Conservation (phyloP, 2,797 vertebrate species). For the Spinus olivaceus region DNA sequence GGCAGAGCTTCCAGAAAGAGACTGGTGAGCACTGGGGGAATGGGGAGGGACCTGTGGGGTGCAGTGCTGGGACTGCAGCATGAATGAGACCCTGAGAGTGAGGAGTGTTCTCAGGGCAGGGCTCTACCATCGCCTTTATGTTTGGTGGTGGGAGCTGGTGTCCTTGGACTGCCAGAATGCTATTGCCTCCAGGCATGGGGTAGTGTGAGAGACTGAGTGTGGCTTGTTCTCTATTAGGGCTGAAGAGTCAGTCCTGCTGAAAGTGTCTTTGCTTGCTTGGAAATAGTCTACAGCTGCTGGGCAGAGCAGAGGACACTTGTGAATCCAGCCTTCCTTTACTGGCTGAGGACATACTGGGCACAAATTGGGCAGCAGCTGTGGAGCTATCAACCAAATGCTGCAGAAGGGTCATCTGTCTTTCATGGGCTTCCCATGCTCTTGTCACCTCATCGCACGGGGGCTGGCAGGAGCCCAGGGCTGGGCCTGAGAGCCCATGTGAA, state of each 20-base stretch:
- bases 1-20: constrained; percentile 83
- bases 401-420: neutral
- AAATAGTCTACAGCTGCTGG: neutral
- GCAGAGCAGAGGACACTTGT: neutral
- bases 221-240: fast-evolving
- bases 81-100: neutral
- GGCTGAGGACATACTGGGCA: neutral
- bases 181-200: fast-evolving
- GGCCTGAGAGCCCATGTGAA: neutral
- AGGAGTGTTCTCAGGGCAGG: neutral
- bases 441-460: fast-evolving
- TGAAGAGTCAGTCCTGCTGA: neutral
- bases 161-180: neutral
- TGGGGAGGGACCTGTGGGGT: neutral
- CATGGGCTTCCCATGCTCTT: neutral
- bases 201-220: neutral
- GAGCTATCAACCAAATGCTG: neutral
- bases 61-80: neutral
- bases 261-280: neutral
- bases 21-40: constrained; percentile 70
- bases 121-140: neutral
- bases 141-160: neutral
- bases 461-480: neutral
- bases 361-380: neutral
- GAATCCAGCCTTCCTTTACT: neutral